Evolutionary conservation across 2,797 vertebrate genomes (phyloP), one percentile per base, ranked within the genome.

Genomic region (Platyrinchus mystaceus): DNA sequence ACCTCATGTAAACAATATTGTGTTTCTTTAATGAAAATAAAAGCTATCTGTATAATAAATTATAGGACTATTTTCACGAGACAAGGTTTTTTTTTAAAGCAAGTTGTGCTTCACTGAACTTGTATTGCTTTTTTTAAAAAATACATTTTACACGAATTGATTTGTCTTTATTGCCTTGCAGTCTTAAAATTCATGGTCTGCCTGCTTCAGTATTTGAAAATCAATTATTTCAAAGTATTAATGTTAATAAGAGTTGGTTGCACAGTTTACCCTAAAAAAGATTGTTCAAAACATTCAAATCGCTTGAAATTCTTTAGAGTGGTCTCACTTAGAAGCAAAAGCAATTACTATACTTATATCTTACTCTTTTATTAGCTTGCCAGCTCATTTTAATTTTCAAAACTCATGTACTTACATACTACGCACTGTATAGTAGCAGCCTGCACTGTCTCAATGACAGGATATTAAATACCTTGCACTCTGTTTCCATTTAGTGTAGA

Each of bases 391-490:
- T 76, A 76, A 81, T 84, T 84, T 77, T 89, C 56, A 79, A 66
- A 95, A 71, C 37, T 91, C 50, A 84, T 12, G 4, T 62, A 73
- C 39, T 92, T 67, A 41, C 28, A 49, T 44, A 39, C 32, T 66
- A 37, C 24, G 79, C 59, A 82, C 56, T 69, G 69, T 64, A 75
- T 52, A 93, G 43, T 69, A 93, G 73, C 87, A 94, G 89, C n/a
- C 89, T 96, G 94, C 64, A 84, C 27, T 90, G 64, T 94, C 80
- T 93, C 95, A 92, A 22, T 94, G 87, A 91, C 92, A 97, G 89
- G 74, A 94, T 87, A 94, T 96, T 95, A 94, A 96, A 96, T 93
- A 95, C 53, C 24, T 78, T 75, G 68, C 53, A 60, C 68, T 93
- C 79, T 93, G 76, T 84, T 95, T 96, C 93, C 63, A 91, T 84